These are phyloP conservation scores for Serilophus lunatus DNA, from an alignment of 2,113 vertebrate genomes.

Conservation along the genomic window DNA sequence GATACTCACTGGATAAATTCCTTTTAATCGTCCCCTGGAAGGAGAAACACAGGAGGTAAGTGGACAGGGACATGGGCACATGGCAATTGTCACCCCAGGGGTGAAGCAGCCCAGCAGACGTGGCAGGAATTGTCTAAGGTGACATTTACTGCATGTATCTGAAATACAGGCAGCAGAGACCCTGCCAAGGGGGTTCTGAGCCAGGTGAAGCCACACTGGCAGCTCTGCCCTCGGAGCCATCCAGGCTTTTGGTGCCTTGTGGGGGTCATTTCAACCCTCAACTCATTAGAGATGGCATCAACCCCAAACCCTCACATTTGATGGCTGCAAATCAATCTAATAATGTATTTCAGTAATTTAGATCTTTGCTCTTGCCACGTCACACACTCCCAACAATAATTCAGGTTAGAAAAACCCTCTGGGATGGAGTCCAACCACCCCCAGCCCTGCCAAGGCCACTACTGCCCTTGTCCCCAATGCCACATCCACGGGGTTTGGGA, in stretches of 20 bases:
- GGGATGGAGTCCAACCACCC: neutral
- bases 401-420: neutral
- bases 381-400: neutral
- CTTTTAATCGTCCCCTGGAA: constrained; percentile 92
- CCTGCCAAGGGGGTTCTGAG: neutral
- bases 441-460: neutral
- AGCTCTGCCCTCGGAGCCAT: fast-evolving
- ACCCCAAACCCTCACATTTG: neutral
- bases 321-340: neutral
- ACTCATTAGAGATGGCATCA: neutral
- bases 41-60: constrained; percentile 69
- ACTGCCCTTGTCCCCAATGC: neutral
- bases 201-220: neutral
- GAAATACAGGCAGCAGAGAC: neutral
- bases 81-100: neutral
- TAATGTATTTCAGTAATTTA: neutral
- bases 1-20: constrained; percentile 95
- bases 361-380: neutral
- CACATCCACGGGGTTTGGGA: neutral
- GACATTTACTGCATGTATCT: fast-evolving
- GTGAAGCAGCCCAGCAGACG: neutral
- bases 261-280: neutral
- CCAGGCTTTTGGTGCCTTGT: neutral
- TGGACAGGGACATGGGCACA: neutral
- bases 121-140: neutral